A percentile compares a stretch with the other conserved stretches of the same genome.
These are phyloP conservation scores for Harmothoe impar DNA, from an alignment of 2,888 invertebrate species.

Conservation along the genomic window DNA sequence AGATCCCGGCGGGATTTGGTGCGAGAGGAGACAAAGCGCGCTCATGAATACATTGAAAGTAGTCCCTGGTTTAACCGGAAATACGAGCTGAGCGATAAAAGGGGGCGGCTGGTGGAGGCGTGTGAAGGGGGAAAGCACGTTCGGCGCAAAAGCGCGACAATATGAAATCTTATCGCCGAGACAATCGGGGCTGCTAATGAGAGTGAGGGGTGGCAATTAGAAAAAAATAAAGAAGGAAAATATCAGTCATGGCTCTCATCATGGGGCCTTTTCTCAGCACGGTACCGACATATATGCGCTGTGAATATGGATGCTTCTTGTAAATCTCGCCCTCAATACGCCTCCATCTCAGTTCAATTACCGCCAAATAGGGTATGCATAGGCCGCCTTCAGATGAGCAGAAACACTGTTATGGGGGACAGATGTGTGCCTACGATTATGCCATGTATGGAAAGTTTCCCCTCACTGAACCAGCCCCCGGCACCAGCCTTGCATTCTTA, in stretches of 20 bases:
- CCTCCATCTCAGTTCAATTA: conserved; percentile 44
- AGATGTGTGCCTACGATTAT: background rate
- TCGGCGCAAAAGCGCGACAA: background rate
- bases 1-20: conserved; percentile 32
- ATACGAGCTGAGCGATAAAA: conserved; percentile 34
- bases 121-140: background rate
- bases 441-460: background rate
- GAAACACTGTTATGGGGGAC: background rate
- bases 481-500: background rate
- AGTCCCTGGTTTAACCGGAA: conserved; percentile 20
- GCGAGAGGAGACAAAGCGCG: conserved; percentile 13
- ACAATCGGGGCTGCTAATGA: conserved; percentile 34
- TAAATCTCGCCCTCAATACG: conserved; percentile 24
- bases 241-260: background rate
- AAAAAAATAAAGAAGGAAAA: background rate
- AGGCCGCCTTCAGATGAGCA: conserved; percentile 23
- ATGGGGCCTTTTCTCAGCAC: background rate
- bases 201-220: background rate
- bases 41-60: conserved; percentile 56
- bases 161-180: conserved; percentile 30
- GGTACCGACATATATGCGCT: conserved; percentile 23
- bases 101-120: background rate
- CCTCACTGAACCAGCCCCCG: background rate
- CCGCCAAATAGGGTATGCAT: conserved; percentile 51
- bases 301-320: conserved; percentile 41